A percentile compares a stretch with the other conserved stretches of the same genome.
Conservation (phyloP, 2,888 invertebrate genomes). For the Xylota segnis region DNA sequence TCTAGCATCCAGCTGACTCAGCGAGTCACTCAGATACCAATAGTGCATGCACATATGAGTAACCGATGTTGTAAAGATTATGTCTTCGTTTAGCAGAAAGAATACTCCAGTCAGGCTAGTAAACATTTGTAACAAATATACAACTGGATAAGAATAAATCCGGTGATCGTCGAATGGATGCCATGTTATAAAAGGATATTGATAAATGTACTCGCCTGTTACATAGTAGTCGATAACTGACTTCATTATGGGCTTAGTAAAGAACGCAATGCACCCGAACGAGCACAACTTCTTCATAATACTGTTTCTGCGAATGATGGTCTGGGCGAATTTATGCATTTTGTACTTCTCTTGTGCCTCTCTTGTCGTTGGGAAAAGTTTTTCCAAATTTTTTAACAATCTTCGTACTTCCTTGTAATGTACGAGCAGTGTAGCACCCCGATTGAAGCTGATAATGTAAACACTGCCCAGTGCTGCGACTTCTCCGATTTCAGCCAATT, state of each 20-base stretch:
- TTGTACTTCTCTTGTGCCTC: neutral
- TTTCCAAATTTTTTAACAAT: neutral
- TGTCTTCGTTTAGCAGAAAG: slow-evolving; percentile 20
- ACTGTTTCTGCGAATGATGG: neutral
- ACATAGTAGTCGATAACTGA: neutral
- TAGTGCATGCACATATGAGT: slow-evolving; percentile 58
- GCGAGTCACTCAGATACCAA: neutral
- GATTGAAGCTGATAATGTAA: neutral
- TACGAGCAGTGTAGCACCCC: neutral
- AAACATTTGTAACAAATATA: neutral
- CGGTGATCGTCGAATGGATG: slow-evolving; percentile 5
- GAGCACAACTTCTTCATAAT: neutral
- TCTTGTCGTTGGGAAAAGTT: neutral
- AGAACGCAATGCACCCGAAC: neutral
- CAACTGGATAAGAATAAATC: neutral
- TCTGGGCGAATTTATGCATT: neutral
- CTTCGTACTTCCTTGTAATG: neutral
- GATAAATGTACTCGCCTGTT: neutral
- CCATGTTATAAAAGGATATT: neutral
- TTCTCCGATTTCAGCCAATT: neutral
- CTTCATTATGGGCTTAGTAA: slow-evolving; percentile 5
- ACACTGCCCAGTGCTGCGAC: neutral
- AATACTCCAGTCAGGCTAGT: neutral
- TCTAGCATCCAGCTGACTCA: slow-evolving; percentile 32
- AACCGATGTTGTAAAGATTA: slow-evolving; percentile 15